Conservation (phyloP, 2,113 vertebrate species). For the Narcine bancroftii region DNA sequence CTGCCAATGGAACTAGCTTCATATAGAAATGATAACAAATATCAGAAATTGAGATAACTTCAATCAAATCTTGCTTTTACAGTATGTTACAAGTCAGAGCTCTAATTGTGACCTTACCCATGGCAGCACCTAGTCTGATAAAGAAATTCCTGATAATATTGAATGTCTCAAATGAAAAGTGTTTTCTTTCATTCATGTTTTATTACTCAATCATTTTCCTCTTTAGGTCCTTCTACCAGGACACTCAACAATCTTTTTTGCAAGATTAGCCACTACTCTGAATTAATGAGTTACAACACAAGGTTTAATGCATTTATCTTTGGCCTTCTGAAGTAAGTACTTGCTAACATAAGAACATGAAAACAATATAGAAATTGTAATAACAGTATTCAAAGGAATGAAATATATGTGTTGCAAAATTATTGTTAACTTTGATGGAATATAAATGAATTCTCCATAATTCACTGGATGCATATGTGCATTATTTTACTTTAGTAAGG, state of each 20-base stretch:
- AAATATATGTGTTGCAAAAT: neutral
- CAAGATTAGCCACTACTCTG: conserved; percentile 82
- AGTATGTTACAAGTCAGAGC: neutral
- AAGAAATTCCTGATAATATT: neutral
- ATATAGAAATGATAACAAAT: neutral
- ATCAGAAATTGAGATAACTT: neutral
- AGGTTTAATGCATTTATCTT: conserved; percentile 93
- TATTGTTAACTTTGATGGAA: neutral
- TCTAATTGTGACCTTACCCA: neutral
- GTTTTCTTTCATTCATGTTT: neutral
- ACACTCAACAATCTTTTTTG: conserved; percentile 75
- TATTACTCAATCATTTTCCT: conserved; percentile 2
- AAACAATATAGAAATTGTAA: neutral
- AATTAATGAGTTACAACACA: conserved; percentile 84
- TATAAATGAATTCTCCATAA: neutral
- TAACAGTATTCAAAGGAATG: neutral
- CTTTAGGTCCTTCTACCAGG: conserved; percentile 82
- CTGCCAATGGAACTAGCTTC: neutral
- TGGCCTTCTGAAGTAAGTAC: conserved; percentile 88
- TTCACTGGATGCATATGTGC: too few relatives aligned
- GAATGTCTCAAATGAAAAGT: neutral
- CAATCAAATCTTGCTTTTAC: neutral
- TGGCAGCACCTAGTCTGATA: neutral
- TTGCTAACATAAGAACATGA: neutral
- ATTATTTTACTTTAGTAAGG: too few relatives aligned